Evolutionary conservation across 2,888 invertebrate genomes (phyloP), one percentile per base, ranked within the genome.

Genomic region (Conus canariensis): DNA sequence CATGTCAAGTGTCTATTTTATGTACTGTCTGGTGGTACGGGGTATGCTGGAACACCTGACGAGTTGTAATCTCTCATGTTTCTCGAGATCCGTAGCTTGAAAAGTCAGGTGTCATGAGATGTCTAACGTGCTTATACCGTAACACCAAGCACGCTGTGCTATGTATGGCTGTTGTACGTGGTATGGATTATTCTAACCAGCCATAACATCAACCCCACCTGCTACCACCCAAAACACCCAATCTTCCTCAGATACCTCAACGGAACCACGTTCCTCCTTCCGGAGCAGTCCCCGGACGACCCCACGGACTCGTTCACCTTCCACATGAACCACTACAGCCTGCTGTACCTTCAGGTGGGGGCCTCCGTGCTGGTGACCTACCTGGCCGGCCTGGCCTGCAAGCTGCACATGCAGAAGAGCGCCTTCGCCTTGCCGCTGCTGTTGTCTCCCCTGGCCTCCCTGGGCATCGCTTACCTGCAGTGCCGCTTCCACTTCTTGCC

Each of bases 301-400:
- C 14, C 77, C 77, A 9, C 77, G 1, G 16, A 64, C 64, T 80
- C 77, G 5, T 58, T 56, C 16, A 56, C 7, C n/a, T 85, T 85
- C 85, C 89, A 89, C 85, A 1, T 89, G 74, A 16, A 70, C 30
- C 93, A 93, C 10, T 94, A 94, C 92, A 94, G 95, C 83, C 90
- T 95, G 45, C 92, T 95, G 91, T 95, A 95, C 90, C 92, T 95
- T 12, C 94, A 94, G 83, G 93, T 95, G 25, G 94, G 94, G 0
- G 93, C 92, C 19, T 83, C 91, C 45, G 91, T 95, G 22, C 89
- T 94, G 19, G 94, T 94, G 95, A 96, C 94, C 5, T 96, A 97
- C 91, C 95, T 96, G 74, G 96, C 96, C 74, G 96, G 97, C 91
- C 96, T 97, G 92, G 97, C 97, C 3, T 97, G 97, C 93, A 97